Evolutionary conservation across 2,797 vertebrate species (phyloP).

Genomic region (Morelia viridis): DNA sequence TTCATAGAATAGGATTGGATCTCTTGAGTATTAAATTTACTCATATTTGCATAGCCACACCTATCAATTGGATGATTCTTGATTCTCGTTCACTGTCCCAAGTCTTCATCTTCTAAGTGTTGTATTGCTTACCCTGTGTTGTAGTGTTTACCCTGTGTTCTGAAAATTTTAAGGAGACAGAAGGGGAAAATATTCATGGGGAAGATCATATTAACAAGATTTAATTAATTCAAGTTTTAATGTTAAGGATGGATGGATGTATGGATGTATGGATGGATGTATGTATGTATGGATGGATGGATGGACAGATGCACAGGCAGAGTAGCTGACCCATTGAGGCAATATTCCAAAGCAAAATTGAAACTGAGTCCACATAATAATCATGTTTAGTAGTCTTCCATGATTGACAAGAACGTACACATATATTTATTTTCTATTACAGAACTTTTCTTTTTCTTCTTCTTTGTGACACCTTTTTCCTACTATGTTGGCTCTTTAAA

Average conservation of each 20-base stretch:
- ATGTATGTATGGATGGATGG: background rate
- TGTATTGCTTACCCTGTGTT: background rate
- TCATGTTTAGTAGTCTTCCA: slow-evolving; percentile 47
- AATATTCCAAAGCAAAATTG: slow-evolving; percentile 33
- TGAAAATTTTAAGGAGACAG: background rate
- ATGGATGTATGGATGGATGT: background rate
- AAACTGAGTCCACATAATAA: slow-evolving; percentile 27
- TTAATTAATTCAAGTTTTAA: background rate
- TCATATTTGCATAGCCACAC: background rate
- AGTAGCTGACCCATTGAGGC: background rate
- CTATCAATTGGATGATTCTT: background rate
- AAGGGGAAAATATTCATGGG: background rate
- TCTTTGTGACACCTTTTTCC: slow-evolving; percentile 64
- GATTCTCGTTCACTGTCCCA: background rate
- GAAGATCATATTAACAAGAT: background rate
- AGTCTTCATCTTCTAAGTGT: background rate
- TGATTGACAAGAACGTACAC: slow-evolving; percentile 20
- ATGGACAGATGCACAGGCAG: background rate
- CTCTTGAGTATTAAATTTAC: background rate
- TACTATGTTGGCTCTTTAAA: slow-evolving; percentile 64
- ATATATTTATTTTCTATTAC: slow-evolving; percentile 65
- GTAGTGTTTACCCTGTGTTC: no score
- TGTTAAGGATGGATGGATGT: background rate
- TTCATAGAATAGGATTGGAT: background rate
- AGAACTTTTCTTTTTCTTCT: slow-evolving; percentile 20